These are phyloP conservation scores for Tichodroma muraria DNA, from an alignment of 2,113 vertebrate species.

Conservation along the genomic window DNA sequence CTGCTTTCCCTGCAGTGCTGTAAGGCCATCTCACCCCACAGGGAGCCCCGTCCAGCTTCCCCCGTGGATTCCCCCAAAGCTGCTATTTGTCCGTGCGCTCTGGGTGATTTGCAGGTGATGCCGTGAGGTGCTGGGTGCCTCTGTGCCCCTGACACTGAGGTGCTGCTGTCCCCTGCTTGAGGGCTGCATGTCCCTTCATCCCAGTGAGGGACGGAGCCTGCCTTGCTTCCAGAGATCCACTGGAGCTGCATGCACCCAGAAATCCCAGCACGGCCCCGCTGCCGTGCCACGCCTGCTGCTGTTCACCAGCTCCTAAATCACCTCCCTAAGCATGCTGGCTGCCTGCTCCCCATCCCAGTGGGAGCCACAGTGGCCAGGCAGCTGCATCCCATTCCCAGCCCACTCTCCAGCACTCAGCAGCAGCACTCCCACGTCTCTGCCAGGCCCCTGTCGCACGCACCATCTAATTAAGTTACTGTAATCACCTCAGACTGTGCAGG, in stretches of 20 bases:
- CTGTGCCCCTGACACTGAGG: neutral
- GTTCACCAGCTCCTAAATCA: neutral
- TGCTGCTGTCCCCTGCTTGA: neutral
- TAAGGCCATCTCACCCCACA: fast-evolving
- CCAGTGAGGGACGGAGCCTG: neutral
- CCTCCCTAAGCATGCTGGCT: neutral
- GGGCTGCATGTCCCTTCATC: neutral
- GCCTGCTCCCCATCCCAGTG: neutral
- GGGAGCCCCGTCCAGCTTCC: neutral
- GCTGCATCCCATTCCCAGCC: neutral
- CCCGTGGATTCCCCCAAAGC: fast-evolving
- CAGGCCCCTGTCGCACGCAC: neutral
- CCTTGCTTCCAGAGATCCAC: neutral
- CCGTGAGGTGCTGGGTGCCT: neutral
- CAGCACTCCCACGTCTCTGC: neutral
- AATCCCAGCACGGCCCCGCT: fast-evolving
- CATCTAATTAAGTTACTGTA: neutral
- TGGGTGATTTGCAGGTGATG: neutral
- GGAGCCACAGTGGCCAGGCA: neutral
- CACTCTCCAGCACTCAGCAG: neutral
- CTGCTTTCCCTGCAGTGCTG: fast-evolving
- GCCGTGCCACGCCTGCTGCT: neutral
- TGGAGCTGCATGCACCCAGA: neutral
- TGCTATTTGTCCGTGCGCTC: fast-evolving
- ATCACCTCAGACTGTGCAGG: slow-evolving; percentile 10